Evolutionary conservation across 2,797 vertebrate species (phyloP), one percentile per base, ranked within the genome.

Genomic region (Enteromius mattozi): DNA sequence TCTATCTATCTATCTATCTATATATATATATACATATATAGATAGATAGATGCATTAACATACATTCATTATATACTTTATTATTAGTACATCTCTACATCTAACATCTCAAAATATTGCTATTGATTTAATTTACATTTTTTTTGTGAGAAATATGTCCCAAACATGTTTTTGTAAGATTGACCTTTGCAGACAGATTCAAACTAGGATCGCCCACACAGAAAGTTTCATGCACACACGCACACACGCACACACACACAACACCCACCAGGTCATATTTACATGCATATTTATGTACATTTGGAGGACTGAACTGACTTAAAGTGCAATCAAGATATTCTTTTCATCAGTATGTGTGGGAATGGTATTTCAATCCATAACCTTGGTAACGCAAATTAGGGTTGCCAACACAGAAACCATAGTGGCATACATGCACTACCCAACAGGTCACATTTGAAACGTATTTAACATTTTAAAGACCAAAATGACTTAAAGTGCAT

Each of bases 111-210:
- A 47, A 14, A 13, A 47, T 49, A 51, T 51, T 51, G 16, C 17
- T 51, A 51, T 51, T 51, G 17, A 17, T 51, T 19, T 51, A 17
- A 4, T 49, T 49, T 5, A 49, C 2, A 51, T 21, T 35, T 76
- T 76, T 54, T 56, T 68, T 42, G 9, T 9, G 14, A 17, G 30
- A 80, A 51, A 51, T 66, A 33, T 54, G 30, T 54, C 66, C 7
- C 40, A 40, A 33, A 76, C 72, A 21, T 5, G 17, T 79, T 79
- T 79, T 66, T 12, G 8, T 63, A n/a, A 37, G n/a, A 77, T 61
- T 78, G 6, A 42, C 6, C 21, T 24, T 42, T 74, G 0, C 12
- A 21, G 4, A 33, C 17, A 54, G 8, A 74, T 56, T 37, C 6
- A 14, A 76, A 37, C 6, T 16, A 72, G 72, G 42, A 33, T n/a